Percentiles rank a stretch among this genome's conserved stretches.
Conservation (phyloP, 64 coral and sea anemone species). For the Actinia equina region DNA sequence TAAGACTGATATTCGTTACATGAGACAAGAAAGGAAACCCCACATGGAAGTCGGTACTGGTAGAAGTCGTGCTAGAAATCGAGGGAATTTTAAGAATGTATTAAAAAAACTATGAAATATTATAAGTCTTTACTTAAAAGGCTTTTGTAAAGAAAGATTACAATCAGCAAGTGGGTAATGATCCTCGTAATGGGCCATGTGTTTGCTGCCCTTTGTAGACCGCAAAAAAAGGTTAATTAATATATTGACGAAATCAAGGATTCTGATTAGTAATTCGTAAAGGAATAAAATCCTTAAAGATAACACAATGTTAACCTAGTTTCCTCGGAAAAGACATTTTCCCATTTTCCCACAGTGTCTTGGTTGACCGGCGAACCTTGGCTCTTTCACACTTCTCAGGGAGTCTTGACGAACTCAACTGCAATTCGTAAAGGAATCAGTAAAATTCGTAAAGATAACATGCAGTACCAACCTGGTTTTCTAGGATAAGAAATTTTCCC, state of each 20-base stretch:
- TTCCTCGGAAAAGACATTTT: too few species aligned
- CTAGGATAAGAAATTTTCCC: too few species aligned
- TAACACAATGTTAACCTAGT: too few species aligned
- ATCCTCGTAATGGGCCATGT: background rate
- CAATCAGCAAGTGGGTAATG: background rate
- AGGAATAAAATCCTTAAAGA: background rate
- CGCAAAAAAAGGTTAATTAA: background rate
- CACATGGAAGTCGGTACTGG: background rate
- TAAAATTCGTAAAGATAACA: too few species aligned
- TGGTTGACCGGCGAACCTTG: too few species aligned
- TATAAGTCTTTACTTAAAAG: background rate
- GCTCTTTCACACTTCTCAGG: too few species aligned
- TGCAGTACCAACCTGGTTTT: too few species aligned
- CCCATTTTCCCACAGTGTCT: too few species aligned
- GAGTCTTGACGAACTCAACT: too few species aligned
- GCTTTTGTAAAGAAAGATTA: constrained; percentile 10
- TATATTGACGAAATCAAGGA: background rate
- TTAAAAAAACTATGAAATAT: background rate
- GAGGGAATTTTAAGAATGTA: background rate
- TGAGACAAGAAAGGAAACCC: background rate
- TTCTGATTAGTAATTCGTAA: background rate
- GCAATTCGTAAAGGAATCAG: too few species aligned
- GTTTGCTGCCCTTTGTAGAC: background rate
- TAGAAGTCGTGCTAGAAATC: background rate
- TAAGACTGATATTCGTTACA: background rate